phyloP scores from a whole-genome alignment of 2,113 vertebrate species.

The Rhynchomys soricoides region DNA sequence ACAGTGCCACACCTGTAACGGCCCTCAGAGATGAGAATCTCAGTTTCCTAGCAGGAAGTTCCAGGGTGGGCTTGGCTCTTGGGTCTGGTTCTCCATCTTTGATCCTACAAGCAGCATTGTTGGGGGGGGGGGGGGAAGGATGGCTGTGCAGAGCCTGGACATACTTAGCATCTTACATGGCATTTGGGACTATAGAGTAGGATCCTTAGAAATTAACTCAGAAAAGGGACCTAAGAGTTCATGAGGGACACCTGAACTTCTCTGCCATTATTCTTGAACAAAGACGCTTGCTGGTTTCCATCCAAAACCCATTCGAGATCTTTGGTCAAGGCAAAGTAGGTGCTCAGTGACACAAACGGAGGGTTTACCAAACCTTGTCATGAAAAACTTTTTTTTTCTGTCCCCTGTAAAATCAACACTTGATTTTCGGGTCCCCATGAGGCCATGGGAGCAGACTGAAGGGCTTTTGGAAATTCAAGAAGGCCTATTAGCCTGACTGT shows the following conservation, averaged over 20 bases:
- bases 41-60: background rate
- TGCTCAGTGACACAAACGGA: background rate
- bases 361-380: background rate
- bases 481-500: background rate
- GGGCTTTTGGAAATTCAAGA: background rate
- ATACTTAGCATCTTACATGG: background rate
- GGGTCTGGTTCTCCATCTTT: background rate
- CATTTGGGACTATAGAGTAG: background rate
- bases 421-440: background rate
- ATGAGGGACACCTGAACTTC: background rate
- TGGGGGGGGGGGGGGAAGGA: fast-evolving
- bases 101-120: background rate
- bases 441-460: background rate
- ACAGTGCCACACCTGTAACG: background rate
- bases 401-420: background rate
- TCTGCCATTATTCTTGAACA: background rate
- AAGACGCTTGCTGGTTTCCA: background rate
- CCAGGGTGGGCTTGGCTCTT: background rate
- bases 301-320: background rate
- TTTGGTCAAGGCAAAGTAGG: background rate
- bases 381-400: background rate
- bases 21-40: background rate
- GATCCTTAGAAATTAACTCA: background rate
- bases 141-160: background rate
- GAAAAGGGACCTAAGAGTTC: background rate